Evolutionary conservation across 1,140 invertebrate genomes (phyloP).

Genomic region (Palaemon carinicauda): DNA sequence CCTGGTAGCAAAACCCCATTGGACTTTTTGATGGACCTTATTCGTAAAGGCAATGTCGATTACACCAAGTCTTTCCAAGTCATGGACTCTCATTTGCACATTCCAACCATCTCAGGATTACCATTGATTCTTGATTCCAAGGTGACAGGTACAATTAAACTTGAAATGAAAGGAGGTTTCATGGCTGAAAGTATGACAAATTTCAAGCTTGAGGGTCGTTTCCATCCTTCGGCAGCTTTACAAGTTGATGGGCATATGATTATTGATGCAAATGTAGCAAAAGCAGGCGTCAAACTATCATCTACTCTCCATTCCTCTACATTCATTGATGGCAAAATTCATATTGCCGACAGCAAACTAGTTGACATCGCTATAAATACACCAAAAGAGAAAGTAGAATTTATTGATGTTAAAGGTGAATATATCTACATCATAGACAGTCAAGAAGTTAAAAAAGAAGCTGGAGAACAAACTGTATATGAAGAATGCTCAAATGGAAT

Average conservation of each 20-base stretch:
- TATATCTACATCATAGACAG: conserved; percentile 32
- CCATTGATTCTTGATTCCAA: conserved; percentile 77
- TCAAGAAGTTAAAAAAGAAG: neutral
- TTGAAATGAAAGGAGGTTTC: conserved; percentile 76
- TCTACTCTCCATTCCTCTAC: conserved; percentile 80
- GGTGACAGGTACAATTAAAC: conserved; percentile 75
- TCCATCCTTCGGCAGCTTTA: conserved; percentile 73
- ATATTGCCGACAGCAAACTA: conserved; percentile 72
- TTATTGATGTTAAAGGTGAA: conserved; percentile 70
- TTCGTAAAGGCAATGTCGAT: conserved; percentile 60
- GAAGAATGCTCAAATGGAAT: conserved; percentile 3
- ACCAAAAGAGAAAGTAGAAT: conserved; percentile 81
- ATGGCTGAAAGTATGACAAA: conserved; percentile 76
- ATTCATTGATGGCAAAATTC: conserved; percentile 75
- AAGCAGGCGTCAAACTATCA: conserved; percentile 79
- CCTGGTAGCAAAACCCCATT: conserved; percentile 18
- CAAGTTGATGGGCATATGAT: conserved; percentile 74
- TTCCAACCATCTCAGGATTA: conserved; percentile 82
- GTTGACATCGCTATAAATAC: conserved; percentile 79
- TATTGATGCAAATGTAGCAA: conserved; percentile 77
- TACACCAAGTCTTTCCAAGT: conserved; percentile 71
- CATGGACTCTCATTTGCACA: conserved; percentile 77
- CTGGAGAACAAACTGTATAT: neutral
- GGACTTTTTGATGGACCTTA: conserved; percentile 40
- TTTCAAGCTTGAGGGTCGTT: conserved; percentile 67